Percentiles rank a stretch among this genome's conserved stretches.
phyloP scores from a whole-genome alignment of 2,888 invertebrate species.

The Ornithoptera alexandrae region DNA sequence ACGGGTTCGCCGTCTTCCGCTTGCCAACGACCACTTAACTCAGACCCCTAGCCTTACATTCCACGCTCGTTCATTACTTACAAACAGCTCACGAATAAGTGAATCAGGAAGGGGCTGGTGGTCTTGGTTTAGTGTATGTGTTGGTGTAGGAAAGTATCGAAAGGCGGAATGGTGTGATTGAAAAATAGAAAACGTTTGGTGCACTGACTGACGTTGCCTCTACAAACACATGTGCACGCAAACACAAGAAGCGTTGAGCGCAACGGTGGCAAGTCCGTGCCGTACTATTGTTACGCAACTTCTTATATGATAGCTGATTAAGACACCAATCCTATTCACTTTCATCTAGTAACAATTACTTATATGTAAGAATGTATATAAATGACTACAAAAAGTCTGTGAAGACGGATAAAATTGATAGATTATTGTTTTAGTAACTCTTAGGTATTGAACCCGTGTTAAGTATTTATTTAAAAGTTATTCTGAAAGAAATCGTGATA shows the following conservation, averaged over 20 bases:
- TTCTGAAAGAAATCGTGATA: too few species aligned
- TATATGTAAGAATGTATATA: neutral
- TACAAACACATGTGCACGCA: slow-evolving; percentile 54
- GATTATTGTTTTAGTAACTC: too few species aligned
- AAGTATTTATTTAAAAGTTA: too few species aligned
- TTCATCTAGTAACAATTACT: slow-evolving; percentile 9
- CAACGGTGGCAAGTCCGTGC: slow-evolving; percentile 37
- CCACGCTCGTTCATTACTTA: slow-evolving; percentile 47
- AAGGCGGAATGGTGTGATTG: slow-evolving; percentile 74
- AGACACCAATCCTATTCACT: slow-evolving; percentile 14
- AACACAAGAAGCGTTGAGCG: slow-evolving; percentile 42
- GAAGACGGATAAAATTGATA: too few species aligned
- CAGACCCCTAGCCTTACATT: slow-evolving; percentile 55
- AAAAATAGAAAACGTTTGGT: slow-evolving; percentile 69
- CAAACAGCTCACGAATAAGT: slow-evolving; percentile 38
- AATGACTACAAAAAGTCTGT: neutral
- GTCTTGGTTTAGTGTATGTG: slow-evolving; percentile 50
- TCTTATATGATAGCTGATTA: slow-evolving; percentile 10
- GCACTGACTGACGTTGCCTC: slow-evolving; percentile 47
- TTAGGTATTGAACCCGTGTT: too few species aligned
- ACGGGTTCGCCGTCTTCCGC: slow-evolving; percentile 71
- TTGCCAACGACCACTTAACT: slow-evolving; percentile 51
- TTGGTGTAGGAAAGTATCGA: slow-evolving; percentile 74
- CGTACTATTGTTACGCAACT: slow-evolving; percentile 23
- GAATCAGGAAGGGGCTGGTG: slow-evolving; percentile 46